Evolutionary conservation across 2,797 vertebrate species (phyloP), one percentile per base, ranked within the genome.

Genomic region (Acipenser transmontanus): DNA sequence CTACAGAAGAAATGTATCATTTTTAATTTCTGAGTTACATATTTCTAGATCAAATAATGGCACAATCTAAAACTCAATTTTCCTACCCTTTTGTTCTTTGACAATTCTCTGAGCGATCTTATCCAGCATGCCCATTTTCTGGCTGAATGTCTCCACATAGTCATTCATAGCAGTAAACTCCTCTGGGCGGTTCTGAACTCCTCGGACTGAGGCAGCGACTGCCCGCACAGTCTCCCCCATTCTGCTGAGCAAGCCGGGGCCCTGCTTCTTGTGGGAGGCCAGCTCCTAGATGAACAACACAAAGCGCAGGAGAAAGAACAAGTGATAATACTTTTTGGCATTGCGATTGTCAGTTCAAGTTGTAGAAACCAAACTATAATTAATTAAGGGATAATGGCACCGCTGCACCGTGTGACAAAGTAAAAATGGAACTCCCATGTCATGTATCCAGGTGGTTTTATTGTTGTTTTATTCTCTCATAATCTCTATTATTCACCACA

Each of bases 51-150:
- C 20, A 34, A 34, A 34, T 34, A 34, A 34, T 34, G 34, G 34
- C 34, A 34, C 34, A 3, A 34, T 4, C 34, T 34, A 34, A 34
- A 34, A 34, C 34, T 34, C 2, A 34, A 34, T 34, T 50, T 64
- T 84, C 81, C 10, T 83, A 99, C 97, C 97, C 76, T 78, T 93
- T 76, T 94, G 89, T 69, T 99, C 97, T 73, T 92, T 98, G 78
- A 90, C 83, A 84, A 98, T 94, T 79, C 97, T 90, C 70, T 94
- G 95, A 5, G 93, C 91, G 77, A 99, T 89, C 88, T 93, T 96
- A 83, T 98, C 93, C 74, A 97, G 76, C 0, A 93, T 82, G 1
- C 73, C 84, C 71, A 98, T 92, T 83, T 97, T 98, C 81, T 87
- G 89, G 69, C 88, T 91, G 79, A 98, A 98, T 8, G 84, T 74